Evolutionary conservation across 2,113 vertebrate genomes (phyloP).

Genomic region (Notiomystis cincta): DNA sequence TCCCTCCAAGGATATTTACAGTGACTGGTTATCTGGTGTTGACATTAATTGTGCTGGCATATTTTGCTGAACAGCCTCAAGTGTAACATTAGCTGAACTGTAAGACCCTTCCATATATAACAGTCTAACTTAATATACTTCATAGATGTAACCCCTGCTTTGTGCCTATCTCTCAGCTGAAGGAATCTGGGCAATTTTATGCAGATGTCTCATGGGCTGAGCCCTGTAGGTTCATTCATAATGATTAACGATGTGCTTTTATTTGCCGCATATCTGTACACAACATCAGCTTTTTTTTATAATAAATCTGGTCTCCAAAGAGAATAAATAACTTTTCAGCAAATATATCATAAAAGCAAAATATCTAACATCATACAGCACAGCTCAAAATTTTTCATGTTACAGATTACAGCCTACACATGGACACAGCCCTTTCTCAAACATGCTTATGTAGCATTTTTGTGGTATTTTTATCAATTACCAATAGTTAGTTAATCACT

Average conservation of each 20-base stretch:
- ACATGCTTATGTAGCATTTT: neutral
- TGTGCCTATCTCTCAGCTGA: neutral
- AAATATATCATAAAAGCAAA: neutral
- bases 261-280: neutral
- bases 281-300: neutral
- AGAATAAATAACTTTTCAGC: neutral
- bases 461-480: neutral
- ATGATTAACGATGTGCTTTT: slow-evolving; percentile 23
- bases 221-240: neutral
- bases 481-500: neutral
- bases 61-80: slow-evolving; percentile 51
- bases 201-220: neutral
- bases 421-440: neutral
- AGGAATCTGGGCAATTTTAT: neutral
- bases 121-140: slow-evolving; percentile 23
- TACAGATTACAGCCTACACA: neutral
- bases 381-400: neutral
- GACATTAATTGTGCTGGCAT: slow-evolving; percentile 55
- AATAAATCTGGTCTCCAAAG: neutral
- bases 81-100: slow-evolving; percentile 49
- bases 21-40: slow-evolving; percentile 39
- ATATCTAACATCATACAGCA: neutral
- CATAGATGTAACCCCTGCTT: neutral
- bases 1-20: slow-evolving; percentile 40
- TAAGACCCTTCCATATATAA: slow-evolving; percentile 18